Conservation (phyloP, 1,140 invertebrate species). For the Ylistrum balloti region DNA sequence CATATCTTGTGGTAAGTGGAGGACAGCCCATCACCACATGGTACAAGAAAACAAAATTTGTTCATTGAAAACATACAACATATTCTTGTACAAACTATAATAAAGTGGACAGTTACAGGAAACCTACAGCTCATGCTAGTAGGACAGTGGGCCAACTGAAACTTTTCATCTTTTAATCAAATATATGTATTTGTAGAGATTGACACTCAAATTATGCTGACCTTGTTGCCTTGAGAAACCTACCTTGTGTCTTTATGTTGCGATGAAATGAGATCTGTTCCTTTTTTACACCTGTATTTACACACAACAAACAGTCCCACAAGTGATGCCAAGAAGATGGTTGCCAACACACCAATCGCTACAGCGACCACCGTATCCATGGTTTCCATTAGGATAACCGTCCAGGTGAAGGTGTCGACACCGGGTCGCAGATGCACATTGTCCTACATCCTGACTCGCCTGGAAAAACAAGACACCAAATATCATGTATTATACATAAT, state of each 20-base stretch:
- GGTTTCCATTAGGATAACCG: conserved; percentile 54
- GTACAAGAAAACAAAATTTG: too few relatives aligned
- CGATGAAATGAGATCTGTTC: conserved; percentile 74
- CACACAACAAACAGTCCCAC: conserved; percentile 87
- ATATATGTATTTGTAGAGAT: too few relatives aligned
- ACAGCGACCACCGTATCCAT: conserved; percentile 88
- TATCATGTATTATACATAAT: background rate
- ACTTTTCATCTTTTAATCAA: too few relatives aligned
- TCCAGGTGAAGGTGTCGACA: background rate
- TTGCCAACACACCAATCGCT: conserved; percentile 86
- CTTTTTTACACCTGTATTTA: conserved; percentile 81
- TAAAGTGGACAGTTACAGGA: too few relatives aligned
- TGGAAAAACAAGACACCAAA: background rate
- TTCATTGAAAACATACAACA: too few relatives aligned
- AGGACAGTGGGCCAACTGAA: too few relatives aligned
- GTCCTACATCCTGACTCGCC: background rate
- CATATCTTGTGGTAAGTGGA: too few relatives aligned
- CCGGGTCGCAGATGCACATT: background rate
- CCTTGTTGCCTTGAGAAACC: conserved; percentile 1
- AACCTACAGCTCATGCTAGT: too few relatives aligned
- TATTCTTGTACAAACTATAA: too few relatives aligned
- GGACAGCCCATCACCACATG: too few relatives aligned
- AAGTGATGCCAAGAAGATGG: conserved; percentile 87
- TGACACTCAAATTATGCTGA: too few relatives aligned
- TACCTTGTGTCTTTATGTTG: conserved; percentile 74